Evolutionary conservation across 2,888 invertebrate species (phyloP), one percentile per base, ranked within the genome.

Genomic region (Merodon equestris): DNA sequence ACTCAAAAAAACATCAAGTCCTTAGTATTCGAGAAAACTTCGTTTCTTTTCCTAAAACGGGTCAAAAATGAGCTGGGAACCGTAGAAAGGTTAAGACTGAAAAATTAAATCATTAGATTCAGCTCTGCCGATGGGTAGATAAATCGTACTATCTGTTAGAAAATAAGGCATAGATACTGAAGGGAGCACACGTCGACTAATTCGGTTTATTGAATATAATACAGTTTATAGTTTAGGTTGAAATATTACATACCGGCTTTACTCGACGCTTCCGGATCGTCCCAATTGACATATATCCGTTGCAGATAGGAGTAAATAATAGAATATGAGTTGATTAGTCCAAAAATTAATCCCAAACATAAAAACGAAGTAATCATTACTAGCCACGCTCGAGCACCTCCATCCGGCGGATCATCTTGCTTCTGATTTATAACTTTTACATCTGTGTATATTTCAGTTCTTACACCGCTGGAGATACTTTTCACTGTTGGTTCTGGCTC

Each of bases 231-330:
- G n/a, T n/a, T n/a, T n/a, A n/a, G n/a, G n/a, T 10, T 38, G 17
- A n/a, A n/a, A n/a, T n/a, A n/a, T n/a, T n/a, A 47, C 57, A 15
- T 58, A 81, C 79, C 79, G 47, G 79, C 79, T 66, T 81, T 81
- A 19, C 79, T 81, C 36, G 79, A 81, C 9, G 79, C 75, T 63
- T 81, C 79, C 3, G 68, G 75, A 18, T 70, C 79, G 13, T 56
- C 47, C 47, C 70, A 56, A 27, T 45, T n/a, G 13, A 45, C 36
- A n/a, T 75, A 61, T 15, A 38, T 47, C 3, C 64, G 14, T 17
- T 81, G 79, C 45, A 81, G 61, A 17, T 81, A 81, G 12, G 70
- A 54, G 40, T 81, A 75, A 47, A 81, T 70, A 9, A 81, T 70
- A 15, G 73, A 73, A 27, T 81, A 81, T 0, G 79, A 75, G 44